Evolutionary conservation across 2,797 vertebrate species (phyloP).

Genomic region (Sebastes matsubarae): DNA sequence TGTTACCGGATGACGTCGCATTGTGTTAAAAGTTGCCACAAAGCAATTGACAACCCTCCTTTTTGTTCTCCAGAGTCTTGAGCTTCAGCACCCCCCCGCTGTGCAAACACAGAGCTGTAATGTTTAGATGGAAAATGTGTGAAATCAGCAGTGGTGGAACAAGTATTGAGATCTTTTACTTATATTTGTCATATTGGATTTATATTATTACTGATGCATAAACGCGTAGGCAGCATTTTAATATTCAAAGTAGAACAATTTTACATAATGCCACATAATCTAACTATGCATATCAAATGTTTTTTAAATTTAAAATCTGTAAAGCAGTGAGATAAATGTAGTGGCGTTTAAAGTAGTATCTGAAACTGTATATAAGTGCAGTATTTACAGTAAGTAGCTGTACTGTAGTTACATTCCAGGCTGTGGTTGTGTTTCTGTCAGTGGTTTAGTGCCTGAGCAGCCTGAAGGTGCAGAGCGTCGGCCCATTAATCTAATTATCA

Average conservation of each 20-base stretch:
- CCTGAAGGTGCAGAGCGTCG: background rate
- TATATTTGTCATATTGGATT: too few species aligned
- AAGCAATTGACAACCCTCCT: background rate
- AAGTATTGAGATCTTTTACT: too few species aligned
- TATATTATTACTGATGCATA: too few species aligned
- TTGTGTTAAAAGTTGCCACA: background rate
- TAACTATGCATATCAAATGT: background rate
- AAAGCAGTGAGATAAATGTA: background rate
- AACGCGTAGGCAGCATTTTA: too few species aligned
- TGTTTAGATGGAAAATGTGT: too few species aligned
- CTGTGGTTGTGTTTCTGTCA: background rate
- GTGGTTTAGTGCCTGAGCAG: background rate
- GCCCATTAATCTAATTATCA: slow-evolving; percentile 52
- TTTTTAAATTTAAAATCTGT: background rate
- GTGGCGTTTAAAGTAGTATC: background rate
- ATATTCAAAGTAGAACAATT: background rate
- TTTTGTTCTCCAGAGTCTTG: too few species aligned
- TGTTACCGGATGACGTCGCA: background rate
- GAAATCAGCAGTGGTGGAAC: too few species aligned
- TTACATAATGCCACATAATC: background rate
- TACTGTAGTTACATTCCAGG: background rate
- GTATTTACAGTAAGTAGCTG: background rate
- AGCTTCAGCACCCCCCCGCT: too few species aligned
- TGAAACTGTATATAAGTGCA: background rate
- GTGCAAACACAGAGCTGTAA: too few species aligned